Percentiles rank a stretch among this genome's conserved stretches.
phyloP scores from a whole-genome alignment of 1,140 invertebrate genomes.

The Elymnias hypermnestra region DNA sequence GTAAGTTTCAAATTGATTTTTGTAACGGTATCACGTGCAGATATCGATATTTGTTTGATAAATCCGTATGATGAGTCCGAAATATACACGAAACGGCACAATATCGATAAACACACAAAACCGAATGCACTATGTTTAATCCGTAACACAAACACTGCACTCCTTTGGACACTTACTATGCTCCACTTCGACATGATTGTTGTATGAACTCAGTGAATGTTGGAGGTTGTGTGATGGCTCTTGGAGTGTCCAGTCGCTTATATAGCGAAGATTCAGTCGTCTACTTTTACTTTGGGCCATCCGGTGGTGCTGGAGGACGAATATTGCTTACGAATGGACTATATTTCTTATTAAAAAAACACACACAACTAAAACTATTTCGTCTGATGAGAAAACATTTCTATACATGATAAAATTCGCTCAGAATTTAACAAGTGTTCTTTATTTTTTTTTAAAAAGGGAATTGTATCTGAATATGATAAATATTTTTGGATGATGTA shows the following conservation, averaged over 20 bases:
- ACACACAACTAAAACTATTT: background rate
- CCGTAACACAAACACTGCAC: constrained; percentile 47
- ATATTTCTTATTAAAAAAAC: constrained; percentile 19
- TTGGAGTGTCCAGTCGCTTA: constrained; percentile 36
- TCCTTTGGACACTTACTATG: constrained; percentile 52
- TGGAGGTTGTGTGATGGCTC: constrained; percentile 48
- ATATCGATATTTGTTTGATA: background rate
- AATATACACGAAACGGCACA: background rate
- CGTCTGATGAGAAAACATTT: background rate
- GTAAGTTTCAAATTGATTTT: background rate
- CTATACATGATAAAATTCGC: too few species aligned
- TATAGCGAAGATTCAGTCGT: constrained; percentile 57
- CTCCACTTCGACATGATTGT: constrained; percentile 64
- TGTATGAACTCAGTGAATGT: constrained; percentile 37
- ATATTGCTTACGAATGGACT: constrained; percentile 43
- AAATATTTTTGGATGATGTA: too few species aligned
- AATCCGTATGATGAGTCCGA: background rate
- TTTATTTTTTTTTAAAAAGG: too few species aligned
- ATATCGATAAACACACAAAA: constrained; percentile 1
- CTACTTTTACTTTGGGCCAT: constrained; percentile 64
- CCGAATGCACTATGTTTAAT: constrained; percentile 4
- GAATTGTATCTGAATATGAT: too few species aligned
- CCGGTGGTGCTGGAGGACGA: constrained; percentile 43
- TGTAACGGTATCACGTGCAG: background rate
- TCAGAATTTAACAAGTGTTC: too few species aligned